Percentiles rank a stretch among this genome's conserved stretches.
These are phyloP conservation scores for Megaustenia siamemsis DNA, from an alignment of 2,888 invertebrate species.

Conservation along the genomic window DNA sequence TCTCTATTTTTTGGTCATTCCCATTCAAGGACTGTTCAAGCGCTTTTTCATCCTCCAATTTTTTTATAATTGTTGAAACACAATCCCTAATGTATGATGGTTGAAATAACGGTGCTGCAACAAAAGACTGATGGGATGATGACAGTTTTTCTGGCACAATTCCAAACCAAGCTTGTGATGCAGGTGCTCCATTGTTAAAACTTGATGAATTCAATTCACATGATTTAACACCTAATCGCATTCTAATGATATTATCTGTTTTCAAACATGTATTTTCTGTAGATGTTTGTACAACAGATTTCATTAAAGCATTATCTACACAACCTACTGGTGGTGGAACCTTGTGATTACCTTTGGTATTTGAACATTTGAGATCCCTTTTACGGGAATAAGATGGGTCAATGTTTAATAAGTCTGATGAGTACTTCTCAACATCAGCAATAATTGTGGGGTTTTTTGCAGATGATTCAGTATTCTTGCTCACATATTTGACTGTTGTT, in stretches of 20 bases:
- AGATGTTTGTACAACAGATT: background rate
- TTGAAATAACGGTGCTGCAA: background rate
- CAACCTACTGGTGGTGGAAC: too few relatives aligned
- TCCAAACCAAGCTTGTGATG: background rate
- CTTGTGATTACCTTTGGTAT: background rate
- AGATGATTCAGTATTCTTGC: background rate
- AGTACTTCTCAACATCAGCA: conserved; percentile 56
- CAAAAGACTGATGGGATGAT: background rate
- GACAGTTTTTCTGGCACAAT: background rate
- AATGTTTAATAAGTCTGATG: conserved; percentile 36
- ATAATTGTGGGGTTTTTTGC: conserved; percentile 51
- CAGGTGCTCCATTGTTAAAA: background rate
- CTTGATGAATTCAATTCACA: background rate
- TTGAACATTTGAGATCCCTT: background rate
- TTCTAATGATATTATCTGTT: background rate
- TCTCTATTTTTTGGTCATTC: too few relatives aligned
- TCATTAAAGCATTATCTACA: too few relatives aligned
- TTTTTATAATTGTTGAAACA: background rate
- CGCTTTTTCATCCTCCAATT: background rate
- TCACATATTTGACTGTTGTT: background rate
- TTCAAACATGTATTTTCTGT: background rate
- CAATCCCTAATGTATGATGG: background rate
- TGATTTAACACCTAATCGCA: background rate
- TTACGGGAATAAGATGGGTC: background rate
- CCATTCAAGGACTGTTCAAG: too few relatives aligned